These are phyloP conservation scores for Protobothrops mucrosquamatus DNA, from an alignment of 2,113 vertebrate species.

Conservation along the genomic window DNA sequence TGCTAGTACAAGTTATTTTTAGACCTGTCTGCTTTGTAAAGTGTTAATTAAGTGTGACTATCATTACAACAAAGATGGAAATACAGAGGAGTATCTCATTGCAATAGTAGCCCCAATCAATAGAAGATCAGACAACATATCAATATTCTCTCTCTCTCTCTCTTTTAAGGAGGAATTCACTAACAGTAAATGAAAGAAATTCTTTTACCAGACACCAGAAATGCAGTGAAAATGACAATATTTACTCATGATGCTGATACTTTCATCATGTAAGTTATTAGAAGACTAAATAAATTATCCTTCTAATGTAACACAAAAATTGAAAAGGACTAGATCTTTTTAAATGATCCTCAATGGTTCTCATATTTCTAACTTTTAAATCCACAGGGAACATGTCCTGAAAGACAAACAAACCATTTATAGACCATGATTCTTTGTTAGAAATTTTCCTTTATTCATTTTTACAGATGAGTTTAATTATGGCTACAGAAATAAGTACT, in stretches of 20 bases:
- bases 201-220: constrained; percentile 55
- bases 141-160: constrained; percentile 61
- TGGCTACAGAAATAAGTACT: not conserved
- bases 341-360: not conserved
- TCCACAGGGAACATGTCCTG: not conserved
- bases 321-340: not conserved
- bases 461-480: not conserved
- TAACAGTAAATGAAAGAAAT: constrained; percentile 65
- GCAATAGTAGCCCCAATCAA: constrained; percentile 61
- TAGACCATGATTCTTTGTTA: not conserved
- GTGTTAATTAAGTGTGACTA: constrained; percentile 42
- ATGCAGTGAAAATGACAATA: constrained; percentile 54
- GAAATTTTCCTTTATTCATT: not conserved
- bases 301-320: not conserved
- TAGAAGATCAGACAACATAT: constrained; percentile 72
- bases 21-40: constrained; percentile 43
- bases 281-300: not conserved
- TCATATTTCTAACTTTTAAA: not conserved
- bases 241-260: constrained; percentile 9
- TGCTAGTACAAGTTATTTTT: constrained; percentile 25
- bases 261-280: not conserved
- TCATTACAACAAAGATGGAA: constrained; percentile 50
- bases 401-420: not conserved
- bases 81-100: constrained; percentile 61
- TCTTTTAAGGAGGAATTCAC: constrained; percentile 68